Evolutionary conservation across 2,888 invertebrate species (phyloP).

Genomic region (Saturnia pavonia): DNA sequence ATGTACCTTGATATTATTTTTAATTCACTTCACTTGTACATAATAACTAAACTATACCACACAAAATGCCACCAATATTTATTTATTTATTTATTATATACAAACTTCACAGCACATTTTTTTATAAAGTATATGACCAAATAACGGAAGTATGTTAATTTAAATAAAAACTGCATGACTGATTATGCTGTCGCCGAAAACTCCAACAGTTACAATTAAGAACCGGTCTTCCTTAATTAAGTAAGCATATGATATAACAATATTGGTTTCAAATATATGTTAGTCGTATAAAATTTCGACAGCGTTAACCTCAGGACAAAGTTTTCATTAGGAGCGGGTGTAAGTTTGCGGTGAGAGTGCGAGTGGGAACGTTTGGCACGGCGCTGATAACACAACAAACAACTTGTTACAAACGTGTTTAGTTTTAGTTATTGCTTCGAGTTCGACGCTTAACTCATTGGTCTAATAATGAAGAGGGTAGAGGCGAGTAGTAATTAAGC

Average conservation of each 20-base stretch:
- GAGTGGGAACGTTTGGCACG: constrained; percentile 74
- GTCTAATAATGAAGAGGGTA: constrained; percentile 75
- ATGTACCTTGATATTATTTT: too few species aligned
- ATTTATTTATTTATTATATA: too few species aligned
- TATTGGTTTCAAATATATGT: constrained; percentile 25
- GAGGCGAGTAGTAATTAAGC: constrained; percentile 64
- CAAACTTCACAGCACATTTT: too few species aligned
- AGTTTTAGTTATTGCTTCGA: constrained; percentile 80
- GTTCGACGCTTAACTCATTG: constrained; percentile 79
- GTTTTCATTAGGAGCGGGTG: constrained; percentile 74
- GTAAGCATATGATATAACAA: not conserved
- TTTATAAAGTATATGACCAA: not conserved
- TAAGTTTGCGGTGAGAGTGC: constrained; percentile 74
- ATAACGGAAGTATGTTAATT: not conserved
- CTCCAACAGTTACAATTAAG: too few species aligned
- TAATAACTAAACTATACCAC: too few species aligned
- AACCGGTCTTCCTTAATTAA: not conserved
- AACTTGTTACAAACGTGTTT: constrained; percentile 82
- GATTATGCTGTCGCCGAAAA: too few species aligned
- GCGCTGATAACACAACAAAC: constrained; percentile 80
- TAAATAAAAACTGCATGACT: not conserved
- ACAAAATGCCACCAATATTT: too few species aligned
- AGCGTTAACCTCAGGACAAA: constrained; percentile 65
- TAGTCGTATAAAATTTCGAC: constrained; percentile 54
- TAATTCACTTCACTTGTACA: too few species aligned